These are phyloP conservation scores for Synchiropus splendidus DNA, from an alignment of 2,113 vertebrate genomes.

Conservation along the genomic window DNA sequence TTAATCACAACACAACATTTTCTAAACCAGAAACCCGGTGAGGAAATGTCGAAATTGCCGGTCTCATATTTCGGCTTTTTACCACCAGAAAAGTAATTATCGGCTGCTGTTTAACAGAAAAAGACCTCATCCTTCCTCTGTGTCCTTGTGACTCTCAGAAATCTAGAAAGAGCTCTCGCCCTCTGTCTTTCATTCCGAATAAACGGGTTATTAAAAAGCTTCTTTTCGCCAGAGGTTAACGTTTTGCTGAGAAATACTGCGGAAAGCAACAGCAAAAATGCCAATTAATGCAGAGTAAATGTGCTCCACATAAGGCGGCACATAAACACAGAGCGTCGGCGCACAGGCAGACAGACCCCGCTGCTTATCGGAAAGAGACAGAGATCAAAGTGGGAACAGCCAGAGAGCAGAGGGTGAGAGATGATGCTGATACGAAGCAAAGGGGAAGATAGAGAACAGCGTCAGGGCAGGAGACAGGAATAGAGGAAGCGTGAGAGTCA, in stretches of 20 bases:
- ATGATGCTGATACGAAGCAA: constrained; percentile 8
- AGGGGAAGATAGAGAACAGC: constrained; percentile 3
- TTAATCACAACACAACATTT: too few species aligned
- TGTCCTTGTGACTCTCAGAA: too few species aligned
- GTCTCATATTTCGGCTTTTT: too few species aligned
- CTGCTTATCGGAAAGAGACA: constrained; percentile 28
- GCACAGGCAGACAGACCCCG: constrained; percentile 7
- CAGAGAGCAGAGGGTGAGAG: constrained; percentile 7
- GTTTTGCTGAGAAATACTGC: constrained; percentile 14
- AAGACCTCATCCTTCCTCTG: too few species aligned
- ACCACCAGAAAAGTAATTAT: too few species aligned
- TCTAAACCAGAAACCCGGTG: too few species aligned
- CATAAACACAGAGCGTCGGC: constrained; percentile 13
- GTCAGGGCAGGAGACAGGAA: neutral
- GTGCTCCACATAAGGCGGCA: constrained; percentile 27
- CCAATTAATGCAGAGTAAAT: constrained; percentile 40
- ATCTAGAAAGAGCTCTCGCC: too few species aligned
- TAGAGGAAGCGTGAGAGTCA: constrained; percentile 5
- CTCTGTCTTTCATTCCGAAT: too few species aligned
- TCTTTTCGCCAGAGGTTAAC: constrained; percentile 24
- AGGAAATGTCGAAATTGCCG: too few species aligned
- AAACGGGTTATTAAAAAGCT: neutral
- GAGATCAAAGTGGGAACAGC: constrained; percentile 38
- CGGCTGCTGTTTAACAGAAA: too few species aligned
- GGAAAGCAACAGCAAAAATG: constrained; percentile 23